These are phyloP conservation scores for Calyptomena viridis DNA, from an alignment of 2,113 vertebrate genomes.

Conservation along the genomic window DNA sequence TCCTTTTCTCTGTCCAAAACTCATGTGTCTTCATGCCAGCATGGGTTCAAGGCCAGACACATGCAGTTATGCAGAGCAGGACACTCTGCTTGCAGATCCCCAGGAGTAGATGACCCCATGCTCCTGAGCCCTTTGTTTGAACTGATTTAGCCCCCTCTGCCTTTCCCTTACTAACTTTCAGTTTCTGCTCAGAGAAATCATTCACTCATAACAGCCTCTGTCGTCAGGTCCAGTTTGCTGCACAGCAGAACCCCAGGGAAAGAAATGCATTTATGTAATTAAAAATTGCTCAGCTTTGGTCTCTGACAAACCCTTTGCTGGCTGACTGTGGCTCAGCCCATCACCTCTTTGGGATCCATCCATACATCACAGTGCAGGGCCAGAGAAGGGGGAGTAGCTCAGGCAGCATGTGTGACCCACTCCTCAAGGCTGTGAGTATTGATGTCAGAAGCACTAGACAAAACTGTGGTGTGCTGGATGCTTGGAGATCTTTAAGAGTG, in stretches of 20 bases:
- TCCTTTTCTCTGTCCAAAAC: not conserved
- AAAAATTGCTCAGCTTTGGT: not conserved
- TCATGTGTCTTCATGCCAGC: not conserved
- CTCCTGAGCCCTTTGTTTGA: not conserved
- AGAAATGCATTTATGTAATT: not conserved
- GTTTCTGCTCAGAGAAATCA: not conserved
- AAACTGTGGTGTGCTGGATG: not conserved
- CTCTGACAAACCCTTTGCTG: not conserved
- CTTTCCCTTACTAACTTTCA: not conserved
- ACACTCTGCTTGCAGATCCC: not conserved
- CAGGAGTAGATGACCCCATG: not conserved
- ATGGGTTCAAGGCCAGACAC: not conserved
- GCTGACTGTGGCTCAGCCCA: not conserved
- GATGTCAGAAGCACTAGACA: not conserved
- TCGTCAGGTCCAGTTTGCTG: not conserved
- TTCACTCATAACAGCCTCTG: not conserved
- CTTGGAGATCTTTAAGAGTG: not conserved
- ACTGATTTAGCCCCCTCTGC: not conserved
- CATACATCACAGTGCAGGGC: not conserved
- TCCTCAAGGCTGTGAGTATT: not conserved
- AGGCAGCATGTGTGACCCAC: rapidly evolving
- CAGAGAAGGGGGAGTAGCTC: not conserved
- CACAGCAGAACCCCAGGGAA: not conserved
- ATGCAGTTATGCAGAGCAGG: not conserved
- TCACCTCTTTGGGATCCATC: not conserved